Conservation (phyloP, 2,888 invertebrate species). For the Dioctria linearis region DNA sequence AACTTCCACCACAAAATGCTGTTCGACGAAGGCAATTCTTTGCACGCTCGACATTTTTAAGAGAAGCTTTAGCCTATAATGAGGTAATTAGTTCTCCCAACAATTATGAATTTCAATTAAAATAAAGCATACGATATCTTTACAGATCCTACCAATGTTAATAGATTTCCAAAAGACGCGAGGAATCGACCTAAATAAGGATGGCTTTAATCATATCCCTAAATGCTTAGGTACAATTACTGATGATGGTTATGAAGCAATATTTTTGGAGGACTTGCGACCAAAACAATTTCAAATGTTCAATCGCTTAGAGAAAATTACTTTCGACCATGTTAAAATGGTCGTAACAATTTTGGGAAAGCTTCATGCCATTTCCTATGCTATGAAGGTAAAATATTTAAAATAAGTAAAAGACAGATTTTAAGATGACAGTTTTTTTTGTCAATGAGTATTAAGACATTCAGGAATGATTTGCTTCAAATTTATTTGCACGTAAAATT, state of each 20-base stretch:
- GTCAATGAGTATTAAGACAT: too few relatives aligned
- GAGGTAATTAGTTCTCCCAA: conserved; percentile 59
- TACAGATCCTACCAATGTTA: conserved; percentile 64
- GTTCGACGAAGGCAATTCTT: conserved; percentile 66
- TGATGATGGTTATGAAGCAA: conserved; percentile 69
- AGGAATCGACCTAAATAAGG: conserved; percentile 57
- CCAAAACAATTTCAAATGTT: conserved; percentile 70
- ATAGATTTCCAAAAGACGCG: conserved; percentile 63
- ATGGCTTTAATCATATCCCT: conserved; percentile 64
- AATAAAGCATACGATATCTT: conserved; percentile 6
- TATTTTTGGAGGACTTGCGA: conserved; percentile 72
- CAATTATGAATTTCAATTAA: background rate
- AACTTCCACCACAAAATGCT: conserved; percentile 66
- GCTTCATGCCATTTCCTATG: conserved; percentile 72
- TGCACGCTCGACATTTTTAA: conserved; percentile 64
- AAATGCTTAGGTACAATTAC: conserved; percentile 61
- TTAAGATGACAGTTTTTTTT: background rate
- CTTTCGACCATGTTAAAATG: conserved; percentile 66
- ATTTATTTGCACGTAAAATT: too few relatives aligned
- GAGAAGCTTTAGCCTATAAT: conserved; percentile 66
- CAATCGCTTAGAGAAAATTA: conserved; percentile 69
- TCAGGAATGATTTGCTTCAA: too few relatives aligned
- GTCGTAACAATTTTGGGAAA: conserved; percentile 71
- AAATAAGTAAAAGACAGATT: background rate
- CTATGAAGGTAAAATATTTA: conserved; percentile 63